Base-by-base conservation (phyloP, 2,888 invertebrate species). In the Nysson spinosus region DNA sequence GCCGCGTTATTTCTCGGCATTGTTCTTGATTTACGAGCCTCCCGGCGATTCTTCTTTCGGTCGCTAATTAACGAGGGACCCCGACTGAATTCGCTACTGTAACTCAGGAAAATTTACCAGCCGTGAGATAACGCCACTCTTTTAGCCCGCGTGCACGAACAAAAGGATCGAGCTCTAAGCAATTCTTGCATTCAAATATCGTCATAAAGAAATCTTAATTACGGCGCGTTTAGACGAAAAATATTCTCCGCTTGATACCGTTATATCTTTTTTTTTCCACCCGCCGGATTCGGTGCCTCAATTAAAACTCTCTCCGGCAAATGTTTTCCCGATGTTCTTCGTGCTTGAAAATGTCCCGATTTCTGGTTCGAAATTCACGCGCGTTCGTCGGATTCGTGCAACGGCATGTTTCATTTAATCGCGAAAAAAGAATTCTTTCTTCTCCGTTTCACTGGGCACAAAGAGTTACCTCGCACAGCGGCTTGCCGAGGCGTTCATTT, bases 21-120 rank as follows among this genome's bases (percentile, higher is more conserved):
- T 77, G 77, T 77, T 77, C 76, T 69, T 78, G 74, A 78, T 78
- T 78, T 78, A 78, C 69, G 75, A 69, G 76, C 49, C 68, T 63
- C 72, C 43, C 56, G 65, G 72, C 77, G 65, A 67, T 74, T 71
- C 75, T 77, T 78, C 76, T 73, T 74, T 77, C 73, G 65, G 76
- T 69, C 71, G 69, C 76, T 77, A 77, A 77, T 77, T 78, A 77
- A 77, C 75, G 77, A 76, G 78, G 67, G 63, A 63, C 68, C 43
- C 58, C 62, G 65, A 75, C 77, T 76, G 68, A 67, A 77, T 76
- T 54, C 77, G 77, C 70, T 71, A 69, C 62, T 68, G 71, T 76
- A 77, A 72, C 77, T 74, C 77, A 64, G 61, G 74, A 65, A 64
- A 77, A 76, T 77, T 76, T 74, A 77, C 71, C 73, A 70, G 70